Percentiles rank a stretch among this genome's conserved stretches.
phyloP scores from a whole-genome alignment of 2,888 invertebrate species.

The Frankliniella intonsa region DNA sequence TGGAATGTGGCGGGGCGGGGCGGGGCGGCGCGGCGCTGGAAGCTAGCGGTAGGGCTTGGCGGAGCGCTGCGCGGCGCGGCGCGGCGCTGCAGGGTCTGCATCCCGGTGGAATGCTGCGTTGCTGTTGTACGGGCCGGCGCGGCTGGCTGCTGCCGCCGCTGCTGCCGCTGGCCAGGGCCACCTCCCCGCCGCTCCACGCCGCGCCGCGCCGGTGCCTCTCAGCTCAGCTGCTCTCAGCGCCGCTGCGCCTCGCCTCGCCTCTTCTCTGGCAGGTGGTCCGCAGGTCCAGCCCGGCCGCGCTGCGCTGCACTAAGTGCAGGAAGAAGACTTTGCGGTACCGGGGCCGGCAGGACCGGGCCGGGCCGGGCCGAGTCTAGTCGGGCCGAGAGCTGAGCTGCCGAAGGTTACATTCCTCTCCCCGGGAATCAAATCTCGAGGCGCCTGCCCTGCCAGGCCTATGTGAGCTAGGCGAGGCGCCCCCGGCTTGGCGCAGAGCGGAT shows the following conservation, averaged over 20 bases:
- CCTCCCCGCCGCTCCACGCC: background rate
- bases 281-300: background rate
- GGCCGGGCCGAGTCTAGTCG: background rate
- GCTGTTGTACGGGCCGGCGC: background rate
- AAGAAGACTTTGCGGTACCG: background rate
- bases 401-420: background rate
- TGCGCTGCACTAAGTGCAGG: background rate
- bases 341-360: background rate
- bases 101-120: conserved; percentile 23
- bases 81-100: background rate
- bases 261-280: conserved; percentile 3
- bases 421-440: background rate
- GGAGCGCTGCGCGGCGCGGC: background rate
- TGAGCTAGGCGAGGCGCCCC: background rate
- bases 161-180: background rate
- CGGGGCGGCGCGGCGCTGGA: conserved; percentile 10
- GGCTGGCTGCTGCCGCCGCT: background rate
- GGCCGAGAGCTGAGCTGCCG: background rate
- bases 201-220: background rate
- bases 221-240: too few species aligned
- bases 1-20: conserved; percentile 19
- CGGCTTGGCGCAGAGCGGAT: too few species aligned
- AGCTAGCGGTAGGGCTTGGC: conserved; percentile 18
- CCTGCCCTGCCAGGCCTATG: background rate
- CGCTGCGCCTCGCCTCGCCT: background rate